Percentiles rank a stretch among this genome's conserved stretches.
phyloP scores from a whole-genome alignment of 2,888 invertebrate genomes.

The Penaeus monodon region DNA sequence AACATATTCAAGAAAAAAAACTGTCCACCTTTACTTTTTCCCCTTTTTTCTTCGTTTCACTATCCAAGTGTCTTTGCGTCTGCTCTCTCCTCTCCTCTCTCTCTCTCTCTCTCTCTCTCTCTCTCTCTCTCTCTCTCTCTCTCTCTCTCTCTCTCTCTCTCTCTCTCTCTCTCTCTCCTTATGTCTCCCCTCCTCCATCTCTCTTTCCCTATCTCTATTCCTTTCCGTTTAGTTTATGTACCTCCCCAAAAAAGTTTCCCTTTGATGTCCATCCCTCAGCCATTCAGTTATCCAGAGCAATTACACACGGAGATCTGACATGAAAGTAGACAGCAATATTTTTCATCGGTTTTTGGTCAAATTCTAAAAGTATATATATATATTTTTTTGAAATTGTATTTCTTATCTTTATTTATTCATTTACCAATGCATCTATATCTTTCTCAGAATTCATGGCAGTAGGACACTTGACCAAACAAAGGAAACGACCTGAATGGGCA shows the following conservation, averaged over 20 bases:
- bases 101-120: slow-evolving; percentile 10
- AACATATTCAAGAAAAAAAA: too few relatives aligned
- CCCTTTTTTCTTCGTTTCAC: not conserved
- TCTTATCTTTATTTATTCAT: too few relatives aligned
- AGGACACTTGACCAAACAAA: not conserved
- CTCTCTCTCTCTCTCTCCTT: slow-evolving; percentile 20
- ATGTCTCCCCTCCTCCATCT: not conserved
- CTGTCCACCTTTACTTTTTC: not conserved
- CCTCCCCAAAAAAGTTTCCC: not conserved
- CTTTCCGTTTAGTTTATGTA: not conserved
- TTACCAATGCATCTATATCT: not conserved
- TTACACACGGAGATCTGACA: too few relatives aligned
- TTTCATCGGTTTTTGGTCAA: too few relatives aligned
- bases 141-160: slow-evolving; percentile 13
- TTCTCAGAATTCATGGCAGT: not conserved
- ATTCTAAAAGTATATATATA: too few relatives aligned
- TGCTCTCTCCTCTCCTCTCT: not conserved
- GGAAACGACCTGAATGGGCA: not conserved
- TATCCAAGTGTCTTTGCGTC: not conserved
- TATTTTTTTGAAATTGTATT: too few relatives aligned
- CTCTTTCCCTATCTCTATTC: not conserved
- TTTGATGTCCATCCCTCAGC: not conserved
- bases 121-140: slow-evolving; percentile 24
- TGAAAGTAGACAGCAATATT: too few relatives aligned
- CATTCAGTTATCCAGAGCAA: too few relatives aligned